phyloP scores from a whole-genome alignment of 1,140 invertebrate genomes.

The Drosophila simulans region DNA sequence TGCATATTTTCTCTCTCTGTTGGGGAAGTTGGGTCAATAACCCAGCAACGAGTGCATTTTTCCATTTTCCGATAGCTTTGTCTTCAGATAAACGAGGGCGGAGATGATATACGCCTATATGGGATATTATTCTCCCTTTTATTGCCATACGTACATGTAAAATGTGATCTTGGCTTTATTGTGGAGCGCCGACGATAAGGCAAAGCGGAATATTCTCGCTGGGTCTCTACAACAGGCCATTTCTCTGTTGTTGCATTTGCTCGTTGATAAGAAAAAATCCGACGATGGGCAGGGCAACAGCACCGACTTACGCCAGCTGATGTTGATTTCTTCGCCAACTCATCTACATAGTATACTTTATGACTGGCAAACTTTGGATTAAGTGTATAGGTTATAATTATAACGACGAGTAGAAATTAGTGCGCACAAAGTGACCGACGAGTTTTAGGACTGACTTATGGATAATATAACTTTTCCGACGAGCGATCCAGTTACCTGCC shows the following conservation, averaged over 20 bases:
- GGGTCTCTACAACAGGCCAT: slow-evolving; percentile 40
- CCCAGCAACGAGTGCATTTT: not conserved
- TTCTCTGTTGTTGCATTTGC: slow-evolving; percentile 42
- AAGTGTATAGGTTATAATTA: slow-evolving; percentile 4
- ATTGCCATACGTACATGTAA: not conserved
- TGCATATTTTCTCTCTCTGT: not conserved
- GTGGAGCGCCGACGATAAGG: slow-evolving; percentile 14
- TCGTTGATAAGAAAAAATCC: slow-evolving; percentile 45
- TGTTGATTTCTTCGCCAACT: slow-evolving; percentile 46
- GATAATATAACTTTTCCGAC: too few species aligned
- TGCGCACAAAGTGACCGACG: not conserved
- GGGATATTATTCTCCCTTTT: slow-evolving; percentile 4
- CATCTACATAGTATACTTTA: slow-evolving; percentile 18
- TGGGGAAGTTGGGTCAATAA: slow-evolving; percentile 14
- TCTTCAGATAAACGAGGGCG: slow-evolving; percentile 23
- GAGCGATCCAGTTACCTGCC: too few species aligned
- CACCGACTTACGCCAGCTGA: slow-evolving; percentile 58
- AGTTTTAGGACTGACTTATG: not conserved
- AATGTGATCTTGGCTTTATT: slow-evolving; percentile 29
- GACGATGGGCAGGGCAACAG: slow-evolving; percentile 7
- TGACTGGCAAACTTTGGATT: slow-evolving; percentile 24
- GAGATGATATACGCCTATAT: not conserved
- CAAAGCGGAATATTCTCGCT: slow-evolving; percentile 31
- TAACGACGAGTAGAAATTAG: not conserved
- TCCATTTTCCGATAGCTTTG: slow-evolving; percentile 30